Conservation (phyloP, 2,113 vertebrate species). For the Mustelus asterias region DNA sequence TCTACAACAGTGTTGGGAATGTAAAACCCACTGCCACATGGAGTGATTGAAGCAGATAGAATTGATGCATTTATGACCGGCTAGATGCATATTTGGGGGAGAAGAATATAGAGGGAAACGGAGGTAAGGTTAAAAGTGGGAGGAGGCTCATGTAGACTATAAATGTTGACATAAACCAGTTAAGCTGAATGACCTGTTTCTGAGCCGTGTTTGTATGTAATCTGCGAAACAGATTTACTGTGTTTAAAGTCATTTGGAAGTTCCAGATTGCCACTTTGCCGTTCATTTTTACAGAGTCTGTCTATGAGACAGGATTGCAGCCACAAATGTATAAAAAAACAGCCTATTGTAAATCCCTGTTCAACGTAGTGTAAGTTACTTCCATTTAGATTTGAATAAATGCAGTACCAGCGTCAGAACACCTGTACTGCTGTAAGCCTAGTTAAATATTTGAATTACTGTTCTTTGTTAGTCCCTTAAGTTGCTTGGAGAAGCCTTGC, state of each 20-base stretch:
- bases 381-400: background rate
- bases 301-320: background rate
- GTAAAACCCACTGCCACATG: background rate
- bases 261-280: background rate
- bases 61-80: background rate
- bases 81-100: background rate
- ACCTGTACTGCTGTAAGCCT: background rate
- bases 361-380: background rate
- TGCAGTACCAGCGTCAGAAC: background rate
- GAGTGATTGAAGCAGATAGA: background rate
- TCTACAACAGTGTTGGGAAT: background rate
- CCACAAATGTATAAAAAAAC: background rate
- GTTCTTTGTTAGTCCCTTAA: slow-evolving; percentile 10
- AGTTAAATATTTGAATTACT: background rate
- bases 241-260: background rate
- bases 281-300: background rate
- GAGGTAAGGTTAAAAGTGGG: background rate
- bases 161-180: too few species aligned
- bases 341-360: background rate
- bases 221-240: background rate
- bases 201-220: background rate
- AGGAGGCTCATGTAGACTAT: background rate
- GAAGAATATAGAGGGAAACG: background rate
- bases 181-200: background rate
- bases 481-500: background rate